Evolutionary conservation across 2,797 vertebrate genomes (phyloP).

Genomic region (Limnodromus scolopaceus): DNA sequence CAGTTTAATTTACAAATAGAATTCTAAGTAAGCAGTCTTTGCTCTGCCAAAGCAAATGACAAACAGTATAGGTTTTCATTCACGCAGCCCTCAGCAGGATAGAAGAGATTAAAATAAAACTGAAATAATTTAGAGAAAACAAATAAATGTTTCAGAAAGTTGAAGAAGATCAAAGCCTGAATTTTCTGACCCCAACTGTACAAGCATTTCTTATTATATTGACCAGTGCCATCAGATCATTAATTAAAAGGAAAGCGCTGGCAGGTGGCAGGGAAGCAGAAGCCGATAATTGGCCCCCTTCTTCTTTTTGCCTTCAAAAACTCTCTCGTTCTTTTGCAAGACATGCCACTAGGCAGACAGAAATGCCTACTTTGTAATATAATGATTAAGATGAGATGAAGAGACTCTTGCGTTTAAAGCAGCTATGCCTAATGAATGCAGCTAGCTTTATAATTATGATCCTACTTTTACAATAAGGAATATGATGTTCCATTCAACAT

Average conservation of each 20-base stretch:
- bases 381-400: conserved; percentile 95
- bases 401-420: conserved; percentile 81
- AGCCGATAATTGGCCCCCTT: conserved; percentile 97
- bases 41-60: conserved; percentile 80
- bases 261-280: conserved; percentile 94
- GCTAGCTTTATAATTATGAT: conserved; percentile 81
- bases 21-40: conserved; percentile 85
- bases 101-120: conserved; percentile 82
- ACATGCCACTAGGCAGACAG: conserved; percentile 95
- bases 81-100: conserved; percentile 75
- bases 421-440: conserved; percentile 88
- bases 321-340: conserved; percentile 85
- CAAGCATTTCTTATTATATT: conserved; percentile 91
- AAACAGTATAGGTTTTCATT: conserved; percentile 79
- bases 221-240: conserved; percentile 92
- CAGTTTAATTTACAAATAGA: conserved; percentile 92
- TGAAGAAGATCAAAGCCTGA: conserved; percentile 86
- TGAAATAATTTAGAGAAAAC: conserved; percentile 86
- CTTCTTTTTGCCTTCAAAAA: conserved; percentile 87
- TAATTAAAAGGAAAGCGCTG: conserved; percentile 96
- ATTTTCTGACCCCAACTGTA: conserved; percentile 90
- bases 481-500: conserved; percentile 78
- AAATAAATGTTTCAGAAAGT: conserved; percentile 90
- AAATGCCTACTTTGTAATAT: conserved; percentile 93
- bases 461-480: conserved; percentile 83